Evolutionary conservation across 2,888 invertebrate species (phyloP).

Genomic region (Fragum sueziense): DNA sequence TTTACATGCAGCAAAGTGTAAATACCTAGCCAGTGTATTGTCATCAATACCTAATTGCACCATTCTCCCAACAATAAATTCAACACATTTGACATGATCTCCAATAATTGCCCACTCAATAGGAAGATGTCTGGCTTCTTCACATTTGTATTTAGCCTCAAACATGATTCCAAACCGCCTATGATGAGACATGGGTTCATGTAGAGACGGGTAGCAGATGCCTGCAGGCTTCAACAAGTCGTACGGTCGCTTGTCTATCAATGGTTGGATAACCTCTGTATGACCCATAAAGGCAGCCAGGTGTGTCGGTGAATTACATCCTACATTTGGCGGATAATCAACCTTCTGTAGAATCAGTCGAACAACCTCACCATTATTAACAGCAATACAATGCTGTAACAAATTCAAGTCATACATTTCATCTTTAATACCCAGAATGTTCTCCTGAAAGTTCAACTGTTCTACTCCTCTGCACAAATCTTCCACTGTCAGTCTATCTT

Average conservation of each 20-base stretch:
- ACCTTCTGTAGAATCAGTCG: conserved; percentile 82
- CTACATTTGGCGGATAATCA: conserved; percentile 88
- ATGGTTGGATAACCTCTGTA: conserved; percentile 87
- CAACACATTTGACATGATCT: conserved; percentile 75
- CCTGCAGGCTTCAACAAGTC: conserved; percentile 87
- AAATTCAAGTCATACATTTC: conserved; percentile 87
- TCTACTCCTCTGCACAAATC: conserved; percentile 55
- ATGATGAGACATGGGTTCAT: conserved; percentile 81
- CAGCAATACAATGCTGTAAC: conserved; percentile 89
- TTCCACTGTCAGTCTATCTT: not conserved
- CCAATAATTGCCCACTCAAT: conserved; percentile 79
- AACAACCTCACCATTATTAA: conserved; percentile 88
- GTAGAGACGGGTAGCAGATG: conserved; percentile 90
- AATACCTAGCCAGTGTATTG: conserved; percentile 48
- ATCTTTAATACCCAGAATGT: conserved; percentile 83
- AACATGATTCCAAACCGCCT: conserved; percentile 74
- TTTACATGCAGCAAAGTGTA: conserved; percentile 83
- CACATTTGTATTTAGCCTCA: conserved; percentile 78
- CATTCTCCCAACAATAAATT: conserved; percentile 57
- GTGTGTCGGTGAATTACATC: conserved; percentile 89
- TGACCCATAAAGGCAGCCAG: conserved; percentile 89
- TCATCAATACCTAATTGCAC: conserved; percentile 19
- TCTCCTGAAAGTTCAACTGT: conserved; percentile 66
- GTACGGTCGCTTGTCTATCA: conserved; percentile 88
- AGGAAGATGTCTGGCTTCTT: conserved; percentile 72